Evolutionary conservation across 2,113 vertebrate genomes (phyloP).

Genomic region (Fulmarus glacialis): DNA sequence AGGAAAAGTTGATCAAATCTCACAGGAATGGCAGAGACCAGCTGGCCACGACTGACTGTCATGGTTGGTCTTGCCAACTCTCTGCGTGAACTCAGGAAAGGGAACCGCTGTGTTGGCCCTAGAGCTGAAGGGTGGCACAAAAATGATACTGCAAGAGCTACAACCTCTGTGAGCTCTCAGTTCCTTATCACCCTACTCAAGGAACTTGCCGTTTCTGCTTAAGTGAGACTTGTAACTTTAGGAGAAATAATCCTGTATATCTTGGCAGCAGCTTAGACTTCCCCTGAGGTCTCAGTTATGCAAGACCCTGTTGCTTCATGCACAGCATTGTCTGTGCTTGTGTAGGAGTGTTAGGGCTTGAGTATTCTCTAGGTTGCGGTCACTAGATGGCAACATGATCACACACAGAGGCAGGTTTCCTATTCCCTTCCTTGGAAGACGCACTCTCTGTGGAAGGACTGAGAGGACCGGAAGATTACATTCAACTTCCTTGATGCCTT

Average conservation of each 20-base stretch:
- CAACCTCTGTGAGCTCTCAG: neutral
- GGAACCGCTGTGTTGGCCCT: neutral
- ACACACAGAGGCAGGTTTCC: neutral
- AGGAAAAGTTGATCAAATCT: neutral
- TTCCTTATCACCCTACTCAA: neutral
- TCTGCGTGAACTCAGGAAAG: neutral
- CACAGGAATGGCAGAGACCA: neutral
- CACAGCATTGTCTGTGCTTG: neutral
- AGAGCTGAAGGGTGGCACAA: neutral
- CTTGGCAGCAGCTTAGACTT: neutral
- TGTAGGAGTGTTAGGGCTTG: neutral
- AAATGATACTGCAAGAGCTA: neutral
- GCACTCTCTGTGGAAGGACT: neutral
- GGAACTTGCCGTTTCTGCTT: neutral
- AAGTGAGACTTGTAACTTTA: neutral
- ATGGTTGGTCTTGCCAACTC: neutral
- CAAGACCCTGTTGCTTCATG: neutral
- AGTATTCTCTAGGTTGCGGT: neutral
- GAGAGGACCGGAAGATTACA: neutral
- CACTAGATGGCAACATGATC: conserved; percentile 68
- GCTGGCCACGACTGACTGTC: neutral
- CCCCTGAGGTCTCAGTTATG: neutral
- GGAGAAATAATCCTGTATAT: neutral
- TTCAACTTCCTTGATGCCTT: neutral
- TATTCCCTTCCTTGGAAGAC: neutral